Percentiles rank a stretch among this genome's conserved stretches.
Evolutionary conservation across 2,113 vertebrate genomes (phyloP).

Genomic region (Chaetura pelagica): DNA sequence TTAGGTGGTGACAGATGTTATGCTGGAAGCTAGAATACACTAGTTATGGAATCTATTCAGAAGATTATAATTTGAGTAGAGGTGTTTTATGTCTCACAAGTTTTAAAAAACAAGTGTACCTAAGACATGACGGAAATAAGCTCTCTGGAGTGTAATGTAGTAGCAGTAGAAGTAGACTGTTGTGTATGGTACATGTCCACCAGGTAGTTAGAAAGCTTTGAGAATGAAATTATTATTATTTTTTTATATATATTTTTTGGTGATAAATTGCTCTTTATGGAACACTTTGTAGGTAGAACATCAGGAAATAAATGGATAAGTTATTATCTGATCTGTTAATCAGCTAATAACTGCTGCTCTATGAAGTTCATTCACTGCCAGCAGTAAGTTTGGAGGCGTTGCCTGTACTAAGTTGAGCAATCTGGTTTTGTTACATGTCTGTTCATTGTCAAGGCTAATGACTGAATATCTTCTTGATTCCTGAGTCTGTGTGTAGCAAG

Average conservation of each 20-base stretch:
- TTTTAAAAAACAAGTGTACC: background rate
- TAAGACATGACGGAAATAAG: background rate
- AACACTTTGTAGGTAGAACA: background rate
- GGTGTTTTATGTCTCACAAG: background rate
- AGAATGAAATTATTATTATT: background rate
- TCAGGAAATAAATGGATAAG: background rate
- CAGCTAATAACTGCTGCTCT: background rate
- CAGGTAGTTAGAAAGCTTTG: background rate
- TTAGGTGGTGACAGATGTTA: background rate
- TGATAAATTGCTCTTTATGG: background rate
- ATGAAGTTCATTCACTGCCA: background rate
- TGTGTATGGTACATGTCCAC: background rate
- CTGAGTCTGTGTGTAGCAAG: background rate
- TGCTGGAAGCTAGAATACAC: background rate
- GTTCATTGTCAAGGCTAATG: background rate
- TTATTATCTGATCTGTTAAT: background rate
- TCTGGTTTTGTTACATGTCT: background rate
- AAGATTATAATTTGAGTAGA: background rate
- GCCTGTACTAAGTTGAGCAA: background rate
- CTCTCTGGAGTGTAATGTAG: background rate
- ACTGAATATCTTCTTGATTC: background rate
- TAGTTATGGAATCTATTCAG: background rate
- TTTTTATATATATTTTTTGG: accelerated
- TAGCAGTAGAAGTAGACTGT: background rate
- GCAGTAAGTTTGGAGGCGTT: background rate